These are phyloP conservation scores for Tupaia chinensis DNA, from an alignment of 2,113 vertebrate species.

Conservation along the genomic window DNA sequence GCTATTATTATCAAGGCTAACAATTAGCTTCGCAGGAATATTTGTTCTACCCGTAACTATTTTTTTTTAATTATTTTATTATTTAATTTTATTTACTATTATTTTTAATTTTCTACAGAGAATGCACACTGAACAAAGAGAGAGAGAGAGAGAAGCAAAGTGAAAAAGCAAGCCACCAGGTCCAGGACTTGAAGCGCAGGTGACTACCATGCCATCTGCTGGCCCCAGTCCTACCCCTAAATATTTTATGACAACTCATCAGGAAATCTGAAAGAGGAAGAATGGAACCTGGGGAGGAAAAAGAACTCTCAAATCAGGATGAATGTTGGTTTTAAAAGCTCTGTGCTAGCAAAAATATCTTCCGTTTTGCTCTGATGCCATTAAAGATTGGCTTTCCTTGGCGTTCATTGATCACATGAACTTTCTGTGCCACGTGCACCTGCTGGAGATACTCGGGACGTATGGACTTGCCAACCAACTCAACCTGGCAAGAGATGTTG, in stretches of 20 bases:
- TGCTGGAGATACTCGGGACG: neutral
- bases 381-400: rapidly evolving
- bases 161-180: no score
- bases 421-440: neutral
- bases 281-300: neutral
- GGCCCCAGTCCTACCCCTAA: neutral
- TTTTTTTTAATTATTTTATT: no score
- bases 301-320: constrained; percentile 13
- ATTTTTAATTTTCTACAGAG: no score
- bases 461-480: neutral
- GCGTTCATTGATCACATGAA: neutral
- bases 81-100: no score
- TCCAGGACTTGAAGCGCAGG: no score
- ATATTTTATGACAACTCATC: neutral
- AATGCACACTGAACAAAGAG: no score
- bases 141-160: no score
- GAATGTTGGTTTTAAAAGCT: constrained; percentile 37
- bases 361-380: neutral
- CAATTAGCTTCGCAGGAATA: neutral
- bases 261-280: neutral
- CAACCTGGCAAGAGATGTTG: neutral
- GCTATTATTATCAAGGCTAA: neutral
- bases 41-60: neutral
- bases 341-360: neutral
- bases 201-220: no score